These are phyloP conservation scores for Hydrochoerus hydrochaeris DNA, from an alignment of 2,113 vertebrate genomes.

Conservation along the genomic window DNA sequence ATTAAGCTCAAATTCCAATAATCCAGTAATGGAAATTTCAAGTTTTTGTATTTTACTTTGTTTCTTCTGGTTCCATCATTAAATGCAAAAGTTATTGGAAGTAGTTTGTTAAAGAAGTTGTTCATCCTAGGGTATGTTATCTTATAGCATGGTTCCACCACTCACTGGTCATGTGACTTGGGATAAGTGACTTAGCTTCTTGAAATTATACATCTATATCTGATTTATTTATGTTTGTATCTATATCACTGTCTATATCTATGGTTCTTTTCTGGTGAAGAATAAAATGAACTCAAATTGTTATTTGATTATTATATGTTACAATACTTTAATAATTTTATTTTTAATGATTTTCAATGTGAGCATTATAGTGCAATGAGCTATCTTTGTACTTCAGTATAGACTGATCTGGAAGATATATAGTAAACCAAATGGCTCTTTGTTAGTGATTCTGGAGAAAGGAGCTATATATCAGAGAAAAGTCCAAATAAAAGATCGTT, in stretches of 20 bases:
- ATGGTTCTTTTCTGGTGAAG: not conserved
- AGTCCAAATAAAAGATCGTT: not conserved
- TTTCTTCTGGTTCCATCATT: not conserved
- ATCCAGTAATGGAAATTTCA: not conserved
- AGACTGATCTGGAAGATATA: not conserved
- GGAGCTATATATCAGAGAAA: not conserved
- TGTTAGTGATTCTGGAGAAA: not conserved
- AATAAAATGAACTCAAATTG: conserved; percentile 10
- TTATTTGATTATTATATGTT: not conserved
- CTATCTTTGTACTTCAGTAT: conserved; percentile 13
- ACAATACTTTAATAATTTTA: not conserved
- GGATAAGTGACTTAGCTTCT: not conserved
- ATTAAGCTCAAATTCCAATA: not conserved
- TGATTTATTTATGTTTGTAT: not conserved
- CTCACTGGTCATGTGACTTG: not conserved
- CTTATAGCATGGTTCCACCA: not conserved
- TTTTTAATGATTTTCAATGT: conserved; percentile 36
- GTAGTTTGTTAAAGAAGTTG: not conserved
- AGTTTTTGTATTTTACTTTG: not conserved
- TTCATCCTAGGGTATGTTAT: not conserved
- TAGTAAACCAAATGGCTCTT: not conserved
- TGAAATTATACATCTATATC: not conserved
- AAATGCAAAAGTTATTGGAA: not conserved
- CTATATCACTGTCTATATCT: not conserved
- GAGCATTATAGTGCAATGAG: not conserved